Evolutionary conservation across 2,797 vertebrate genomes (phyloP).

Genomic region (Tenualosa ilisha): DNA sequence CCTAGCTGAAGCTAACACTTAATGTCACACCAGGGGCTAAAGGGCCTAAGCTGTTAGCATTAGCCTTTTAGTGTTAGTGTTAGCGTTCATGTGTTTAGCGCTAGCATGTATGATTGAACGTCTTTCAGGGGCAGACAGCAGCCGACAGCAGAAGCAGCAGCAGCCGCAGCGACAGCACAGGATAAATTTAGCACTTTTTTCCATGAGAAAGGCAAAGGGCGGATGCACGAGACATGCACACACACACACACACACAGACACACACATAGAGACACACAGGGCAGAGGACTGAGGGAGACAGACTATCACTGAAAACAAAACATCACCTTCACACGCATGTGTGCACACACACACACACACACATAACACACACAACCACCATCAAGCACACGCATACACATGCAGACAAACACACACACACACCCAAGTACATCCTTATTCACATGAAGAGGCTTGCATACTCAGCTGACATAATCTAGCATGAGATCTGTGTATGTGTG

Average conservation of each 20-base stretch:
- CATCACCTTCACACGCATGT: too few relatives aligned
- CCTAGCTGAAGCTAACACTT: neutral
- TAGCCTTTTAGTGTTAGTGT: neutral
- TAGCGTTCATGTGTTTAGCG: neutral
- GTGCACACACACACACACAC: neutral
- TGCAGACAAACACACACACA: neutral
- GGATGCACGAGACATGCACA: neutral
- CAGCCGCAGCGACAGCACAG: conserved; percentile 67
- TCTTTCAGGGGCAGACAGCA: neutral
- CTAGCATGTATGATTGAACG: neutral
- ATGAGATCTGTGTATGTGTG: neutral
- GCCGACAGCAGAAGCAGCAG: conserved; percentile 58
- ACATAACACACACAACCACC: neutral
- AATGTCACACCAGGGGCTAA: neutral
- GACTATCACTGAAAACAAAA: conserved; percentile 55
- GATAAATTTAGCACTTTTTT: conserved; percentile 81
- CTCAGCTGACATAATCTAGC: neutral
- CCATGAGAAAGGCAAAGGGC: conserved; percentile 50
- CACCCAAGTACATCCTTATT: neutral
- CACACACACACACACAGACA: too few relatives aligned
- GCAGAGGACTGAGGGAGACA: conserved; percentile 60
- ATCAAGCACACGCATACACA: neutral
- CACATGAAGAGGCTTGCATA: neutral
- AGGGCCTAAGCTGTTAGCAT: neutral
- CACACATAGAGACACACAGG: conserved; percentile 24